Evolutionary conservation across 1,140 invertebrate genomes (phyloP).

Genomic region (Chrysopa pallens): DNA sequence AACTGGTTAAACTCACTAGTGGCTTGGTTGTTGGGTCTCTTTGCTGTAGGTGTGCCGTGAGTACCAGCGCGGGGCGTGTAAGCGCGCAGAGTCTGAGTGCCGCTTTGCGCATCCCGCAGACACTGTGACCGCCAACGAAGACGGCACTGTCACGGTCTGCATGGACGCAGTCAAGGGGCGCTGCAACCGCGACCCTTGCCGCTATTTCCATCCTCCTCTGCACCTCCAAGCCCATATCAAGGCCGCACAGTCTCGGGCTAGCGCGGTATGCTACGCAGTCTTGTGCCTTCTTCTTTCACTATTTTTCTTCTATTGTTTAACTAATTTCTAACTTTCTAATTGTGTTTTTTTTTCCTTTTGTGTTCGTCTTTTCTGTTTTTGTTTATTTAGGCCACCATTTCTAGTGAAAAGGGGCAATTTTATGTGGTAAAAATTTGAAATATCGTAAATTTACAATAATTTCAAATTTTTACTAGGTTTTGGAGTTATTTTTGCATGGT

Average conservation of each 20-base stretch:
- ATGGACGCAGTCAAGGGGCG: slow-evolving; percentile 96
- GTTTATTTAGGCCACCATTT: background rate
- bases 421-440: too few species aligned
- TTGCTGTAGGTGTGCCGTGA: slow-evolving; percentile 88
- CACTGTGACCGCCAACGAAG: slow-evolving; percentile 79
- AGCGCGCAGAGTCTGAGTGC: slow-evolving; percentile 88
- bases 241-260: slow-evolving; percentile 83
- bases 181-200: slow-evolving; percentile 89
- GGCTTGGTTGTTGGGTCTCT: slow-evolving; percentile 7
- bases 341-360: slow-evolving; percentile 8
- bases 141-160: slow-evolving; percentile 95
- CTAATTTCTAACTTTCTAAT: slow-evolving; percentile 13
- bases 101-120: slow-evolving; percentile 94
- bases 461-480: too few species aligned
- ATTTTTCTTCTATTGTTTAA: slow-evolving; percentile 12
- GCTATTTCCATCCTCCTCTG: slow-evolving; percentile 93
- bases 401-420: too few species aligned
- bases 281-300: slow-evolving; percentile 15
- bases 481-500: too few species aligned
- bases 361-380: slow-evolving; percentile 4
- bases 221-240: slow-evolving; percentile 98
- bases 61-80: slow-evolving; percentile 93
- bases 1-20: background rate
- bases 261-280: slow-evolving; percentile 72
- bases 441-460: too few species aligned